These are phyloP conservation scores for Perca fluviatilis DNA, from an alignment of 2,113 vertebrate genomes.

Conservation along the genomic window DNA sequence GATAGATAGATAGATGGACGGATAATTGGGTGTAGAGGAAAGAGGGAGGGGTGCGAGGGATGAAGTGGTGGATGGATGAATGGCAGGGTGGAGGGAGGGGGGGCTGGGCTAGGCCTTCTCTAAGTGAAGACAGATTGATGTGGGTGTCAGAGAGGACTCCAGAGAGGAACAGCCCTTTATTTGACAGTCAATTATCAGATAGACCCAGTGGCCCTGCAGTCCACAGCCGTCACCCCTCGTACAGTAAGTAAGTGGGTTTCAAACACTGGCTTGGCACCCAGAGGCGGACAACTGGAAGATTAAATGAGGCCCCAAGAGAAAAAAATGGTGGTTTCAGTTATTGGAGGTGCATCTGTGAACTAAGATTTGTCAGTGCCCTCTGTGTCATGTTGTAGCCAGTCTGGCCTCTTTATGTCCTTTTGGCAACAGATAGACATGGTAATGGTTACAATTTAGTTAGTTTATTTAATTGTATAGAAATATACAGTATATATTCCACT, in stretches of 20 bases:
- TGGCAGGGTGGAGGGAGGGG: slow-evolving; percentile 45
- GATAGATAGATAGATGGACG: slow-evolving; percentile 72
- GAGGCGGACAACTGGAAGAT: slow-evolving; percentile 45
- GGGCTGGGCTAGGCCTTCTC: slow-evolving; percentile 59
- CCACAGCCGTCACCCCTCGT: slow-evolving; percentile 57
- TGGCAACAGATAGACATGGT: background rate
- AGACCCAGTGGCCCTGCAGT: slow-evolving; percentile 79
- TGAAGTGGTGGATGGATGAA: slow-evolving; percentile 72
- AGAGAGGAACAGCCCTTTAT: slow-evolving; percentile 77
- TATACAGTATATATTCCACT: background rate
- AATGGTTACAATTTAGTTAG: background rate
- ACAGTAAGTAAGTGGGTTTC: slow-evolving; percentile 47
- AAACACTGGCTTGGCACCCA: slow-evolving; percentile 40
- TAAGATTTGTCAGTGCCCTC: slow-evolving; percentile 1
- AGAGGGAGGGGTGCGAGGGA: slow-evolving; percentile 53
- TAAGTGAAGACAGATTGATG: slow-evolving; percentile 79
- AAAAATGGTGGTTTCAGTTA: slow-evolving; percentile 49
- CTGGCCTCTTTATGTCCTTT: background rate
- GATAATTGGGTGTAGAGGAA: slow-evolving; percentile 75
- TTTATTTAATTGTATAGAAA: background rate
- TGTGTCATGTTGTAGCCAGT: background rate
- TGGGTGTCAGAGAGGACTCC: slow-evolving; percentile 76
- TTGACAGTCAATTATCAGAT: slow-evolving; percentile 85
- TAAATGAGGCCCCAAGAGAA: slow-evolving; percentile 26
- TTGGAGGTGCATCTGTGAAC: background rate